These are phyloP conservation scores for Enteromius paludinosus DNA, from an alignment of 2,797 vertebrate species.

Conservation along the genomic window DNA sequence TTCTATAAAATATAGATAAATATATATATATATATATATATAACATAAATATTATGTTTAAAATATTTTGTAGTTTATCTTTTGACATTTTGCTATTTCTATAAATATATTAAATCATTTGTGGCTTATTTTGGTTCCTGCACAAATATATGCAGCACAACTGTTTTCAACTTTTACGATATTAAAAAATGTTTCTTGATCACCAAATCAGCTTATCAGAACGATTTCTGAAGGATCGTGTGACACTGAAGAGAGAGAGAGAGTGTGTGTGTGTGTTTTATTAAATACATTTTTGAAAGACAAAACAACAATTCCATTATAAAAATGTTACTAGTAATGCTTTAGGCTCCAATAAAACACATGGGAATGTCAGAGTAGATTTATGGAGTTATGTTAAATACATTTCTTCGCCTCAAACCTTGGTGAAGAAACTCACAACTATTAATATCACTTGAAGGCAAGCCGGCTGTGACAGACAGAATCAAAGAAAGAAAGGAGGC, in stretches of 20 bases:
- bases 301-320: neutral
- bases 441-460: constrained; percentile 11
- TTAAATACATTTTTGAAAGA: neutral
- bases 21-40: too few species aligned
- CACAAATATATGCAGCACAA: neutral
- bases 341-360: neutral
- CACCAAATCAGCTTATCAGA: neutral
- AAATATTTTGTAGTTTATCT: neutral
- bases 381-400: neutral
- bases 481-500: neutral
- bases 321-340: neutral
- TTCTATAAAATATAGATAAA: too few species aligned
- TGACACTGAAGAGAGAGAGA: neutral
- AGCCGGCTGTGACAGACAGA: constrained; percentile 22
- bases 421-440: constrained; percentile 14
- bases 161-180: neutral
- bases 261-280: neutral
- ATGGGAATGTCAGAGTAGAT: neutral
- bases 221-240: neutral
- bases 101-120: neutral
- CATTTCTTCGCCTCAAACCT: neutral
- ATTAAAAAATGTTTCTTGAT: neutral
- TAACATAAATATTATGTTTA: too few species aligned
- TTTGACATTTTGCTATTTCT: neutral
- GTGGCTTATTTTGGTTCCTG: neutral